Evolutionary conservation across 2,113 vertebrate species (phyloP).

Genomic region (Grallaria varia): DNA sequence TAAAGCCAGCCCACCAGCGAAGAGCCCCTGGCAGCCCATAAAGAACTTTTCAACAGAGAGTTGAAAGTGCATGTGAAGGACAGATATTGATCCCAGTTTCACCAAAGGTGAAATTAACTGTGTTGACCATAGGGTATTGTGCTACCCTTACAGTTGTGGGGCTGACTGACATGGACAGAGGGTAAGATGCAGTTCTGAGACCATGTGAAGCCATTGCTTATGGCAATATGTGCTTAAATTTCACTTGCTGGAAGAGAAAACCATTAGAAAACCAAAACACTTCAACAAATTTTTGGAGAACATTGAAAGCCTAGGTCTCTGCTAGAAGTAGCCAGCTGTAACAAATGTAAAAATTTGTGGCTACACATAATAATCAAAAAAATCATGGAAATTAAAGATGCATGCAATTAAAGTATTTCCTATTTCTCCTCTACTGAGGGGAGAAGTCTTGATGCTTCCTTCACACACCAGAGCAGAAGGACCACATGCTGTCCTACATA

Average conservation of each 20-base stretch:
- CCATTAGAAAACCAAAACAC: neutral
- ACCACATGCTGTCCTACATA: neutral
- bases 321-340: neutral
- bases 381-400: constrained; percentile 30
- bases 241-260: neutral
- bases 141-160: neutral
- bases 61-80: neutral
- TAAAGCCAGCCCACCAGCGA: constrained; percentile 40
- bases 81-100: neutral
- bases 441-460: neutral
- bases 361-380: neutral
- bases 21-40: constrained; percentile 24
- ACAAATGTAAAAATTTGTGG: neutral
- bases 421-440: neutral
- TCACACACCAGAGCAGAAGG: constrained; percentile 21
- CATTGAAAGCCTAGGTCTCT: neutral
- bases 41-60: constrained; percentile 5
- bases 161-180: neutral
- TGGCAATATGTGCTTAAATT: neutral
- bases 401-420: constrained; percentile 3
- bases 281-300: neutral
- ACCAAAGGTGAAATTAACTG: neutral
- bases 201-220: neutral
- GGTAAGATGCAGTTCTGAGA: neutral
- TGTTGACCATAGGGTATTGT: neutral